Evolutionary conservation across 2,888 invertebrate species (phyloP).

Genomic region (Cerastoderma edule): DNA sequence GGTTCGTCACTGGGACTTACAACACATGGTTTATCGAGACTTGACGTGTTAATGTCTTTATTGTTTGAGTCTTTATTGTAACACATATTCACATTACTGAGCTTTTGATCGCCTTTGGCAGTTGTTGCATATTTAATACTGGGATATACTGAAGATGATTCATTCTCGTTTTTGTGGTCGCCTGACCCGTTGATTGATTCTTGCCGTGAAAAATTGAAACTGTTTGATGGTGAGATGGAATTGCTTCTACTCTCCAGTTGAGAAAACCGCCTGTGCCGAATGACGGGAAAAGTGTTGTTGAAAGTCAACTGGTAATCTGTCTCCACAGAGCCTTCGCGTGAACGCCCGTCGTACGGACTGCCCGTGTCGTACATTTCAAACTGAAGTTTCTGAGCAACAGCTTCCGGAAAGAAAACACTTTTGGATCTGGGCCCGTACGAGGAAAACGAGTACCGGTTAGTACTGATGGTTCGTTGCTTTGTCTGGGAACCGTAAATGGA

Average conservation of each 20-base stretch:
- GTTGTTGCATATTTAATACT: slow-evolving; percentile 42
- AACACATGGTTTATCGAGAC: too few species aligned
- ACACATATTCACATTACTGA: slow-evolving; percentile 6
- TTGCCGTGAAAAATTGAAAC: slow-evolving; percentile 38
- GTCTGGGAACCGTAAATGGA: slow-evolving; percentile 74
- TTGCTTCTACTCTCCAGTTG: slow-evolving; percentile 30
- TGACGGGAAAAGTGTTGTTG: slow-evolving; percentile 38
- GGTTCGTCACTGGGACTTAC: slow-evolving; percentile 35
- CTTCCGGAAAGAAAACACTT: slow-evolving; percentile 67
- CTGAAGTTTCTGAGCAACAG: slow-evolving; percentile 67
- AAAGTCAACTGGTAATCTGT: slow-evolving; percentile 36
- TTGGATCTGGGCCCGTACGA: slow-evolving; percentile 61
- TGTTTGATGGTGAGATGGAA: slow-evolving; percentile 31
- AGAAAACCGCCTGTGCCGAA: slow-evolving; percentile 36
- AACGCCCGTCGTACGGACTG: slow-evolving; percentile 49
- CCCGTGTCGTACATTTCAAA: slow-evolving; percentile 65
- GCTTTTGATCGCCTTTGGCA: slow-evolving; percentile 31
- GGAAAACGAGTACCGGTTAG: slow-evolving; percentile 60
- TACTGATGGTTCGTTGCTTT: slow-evolving; percentile 46
- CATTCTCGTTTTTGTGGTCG: slow-evolving; percentile 33
- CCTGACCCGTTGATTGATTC: slow-evolving; percentile 51
- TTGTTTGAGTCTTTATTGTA: slow-evolving; percentile 30
- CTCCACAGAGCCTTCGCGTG: slow-evolving; percentile 55
- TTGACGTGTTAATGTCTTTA: slow-evolving; percentile 31
- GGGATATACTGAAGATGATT: slow-evolving; percentile 49